Evolutionary conservation across 1,140 invertebrate genomes (phyloP).

Genomic region (Ceratosolen solmsi): DNA sequence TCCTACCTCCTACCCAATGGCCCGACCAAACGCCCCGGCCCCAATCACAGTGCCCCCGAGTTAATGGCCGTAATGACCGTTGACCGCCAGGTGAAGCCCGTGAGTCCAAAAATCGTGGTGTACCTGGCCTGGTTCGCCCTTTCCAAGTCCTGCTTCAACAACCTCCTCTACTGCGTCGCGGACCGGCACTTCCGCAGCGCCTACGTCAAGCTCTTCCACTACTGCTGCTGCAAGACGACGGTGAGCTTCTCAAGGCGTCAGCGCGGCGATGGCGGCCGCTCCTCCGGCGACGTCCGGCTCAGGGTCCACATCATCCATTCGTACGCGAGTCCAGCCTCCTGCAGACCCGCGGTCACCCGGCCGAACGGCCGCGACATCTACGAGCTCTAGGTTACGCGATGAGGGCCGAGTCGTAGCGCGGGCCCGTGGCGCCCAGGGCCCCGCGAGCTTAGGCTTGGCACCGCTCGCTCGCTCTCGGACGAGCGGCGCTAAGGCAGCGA

Average conservation of each 20-base stretch:
- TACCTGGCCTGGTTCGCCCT: conserved; percentile 81
- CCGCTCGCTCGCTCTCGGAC: too few species aligned
- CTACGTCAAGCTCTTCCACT: conserved; percentile 85
- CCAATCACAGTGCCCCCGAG: too few species aligned
- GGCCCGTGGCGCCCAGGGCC: too few species aligned
- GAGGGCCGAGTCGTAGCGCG: too few species aligned
- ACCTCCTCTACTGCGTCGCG: conserved; percentile 79
- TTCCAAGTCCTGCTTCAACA: conserved; percentile 80
- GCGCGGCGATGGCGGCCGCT: conserved; percentile 72
- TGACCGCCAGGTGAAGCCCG: conserved; percentile 57
- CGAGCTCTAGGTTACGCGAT: conserved; percentile 69
- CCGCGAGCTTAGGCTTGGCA: too few species aligned
- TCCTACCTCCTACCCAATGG: too few species aligned
- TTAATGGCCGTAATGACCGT: not conserved
- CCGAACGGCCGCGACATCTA: conserved; percentile 75
- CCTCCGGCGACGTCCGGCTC: conserved; percentile 77
- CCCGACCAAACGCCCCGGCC: too few species aligned
- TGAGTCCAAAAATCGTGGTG: conserved; percentile 76
- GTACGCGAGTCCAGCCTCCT: conserved; percentile 76
- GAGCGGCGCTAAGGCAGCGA: too few species aligned
- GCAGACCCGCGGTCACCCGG: conserved; percentile 62
- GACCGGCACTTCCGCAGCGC: conserved; percentile 83
- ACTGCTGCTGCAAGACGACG: conserved; percentile 88
- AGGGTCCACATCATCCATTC: conserved; percentile 86
- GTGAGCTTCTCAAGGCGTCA: conserved; percentile 80